Evolutionary conservation across 2,113 vertebrate species (phyloP).

Genomic region (Campylorhamphus procurvoides): DNA sequence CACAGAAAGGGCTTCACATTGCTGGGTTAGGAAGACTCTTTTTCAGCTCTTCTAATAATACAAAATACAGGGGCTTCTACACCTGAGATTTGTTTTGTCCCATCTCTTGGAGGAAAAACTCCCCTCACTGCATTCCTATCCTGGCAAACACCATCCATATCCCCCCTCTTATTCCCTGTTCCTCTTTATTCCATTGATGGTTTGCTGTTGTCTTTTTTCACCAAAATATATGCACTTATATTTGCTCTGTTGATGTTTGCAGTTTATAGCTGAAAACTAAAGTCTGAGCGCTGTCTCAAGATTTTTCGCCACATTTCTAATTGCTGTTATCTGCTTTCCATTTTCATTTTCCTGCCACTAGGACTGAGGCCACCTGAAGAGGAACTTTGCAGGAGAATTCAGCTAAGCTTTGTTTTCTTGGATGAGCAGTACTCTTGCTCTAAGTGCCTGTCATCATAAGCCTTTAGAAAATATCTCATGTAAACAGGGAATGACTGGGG

Average conservation of each 20-base stretch:
- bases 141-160: background rate
- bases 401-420: background rate
- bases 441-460: background rate
- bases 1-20: background rate
- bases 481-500: background rate
- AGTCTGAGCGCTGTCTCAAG: background rate
- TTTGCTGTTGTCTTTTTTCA: fast-evolving
- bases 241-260: background rate
- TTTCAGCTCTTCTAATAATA: background rate
- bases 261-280: background rate
- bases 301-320: background rate
- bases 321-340: background rate
- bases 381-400: background rate
- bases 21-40: background rate
- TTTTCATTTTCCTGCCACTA: background rate
- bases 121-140: background rate
- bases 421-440: background rate
- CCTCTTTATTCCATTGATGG: background rate
- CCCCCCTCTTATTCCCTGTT: background rate
- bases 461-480: background rate
- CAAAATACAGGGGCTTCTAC: background rate
- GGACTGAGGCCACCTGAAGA: background rate
- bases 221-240: background rate
- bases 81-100: background rate
- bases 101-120: background rate